phyloP scores from a whole-genome alignment of 2,113 vertebrate species.

The Helogale parvula region DNA sequence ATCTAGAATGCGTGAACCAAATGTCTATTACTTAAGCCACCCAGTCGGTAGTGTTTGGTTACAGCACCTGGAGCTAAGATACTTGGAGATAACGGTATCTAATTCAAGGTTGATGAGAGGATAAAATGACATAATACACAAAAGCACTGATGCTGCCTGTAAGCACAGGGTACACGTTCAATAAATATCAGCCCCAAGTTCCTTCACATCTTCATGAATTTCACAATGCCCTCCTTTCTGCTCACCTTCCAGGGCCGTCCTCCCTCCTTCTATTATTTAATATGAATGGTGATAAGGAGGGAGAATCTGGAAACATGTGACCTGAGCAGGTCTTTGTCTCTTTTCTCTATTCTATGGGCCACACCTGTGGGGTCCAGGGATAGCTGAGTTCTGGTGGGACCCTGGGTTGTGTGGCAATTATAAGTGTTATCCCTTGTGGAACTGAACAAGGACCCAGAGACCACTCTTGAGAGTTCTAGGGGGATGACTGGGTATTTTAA shows the following conservation, averaged over 20 bases:
- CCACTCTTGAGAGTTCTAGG: neutral
- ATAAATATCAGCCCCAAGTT: neutral
- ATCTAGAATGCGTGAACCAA: neutral
- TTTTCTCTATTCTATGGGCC: neutral
- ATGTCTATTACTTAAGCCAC: neutral
- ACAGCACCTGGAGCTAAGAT: neutral
- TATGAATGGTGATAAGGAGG: neutral
- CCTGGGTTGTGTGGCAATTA: neutral
- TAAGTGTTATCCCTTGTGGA: too few species aligned
- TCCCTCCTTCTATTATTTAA: neutral
- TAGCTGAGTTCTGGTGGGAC: neutral
- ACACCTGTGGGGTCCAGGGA: neutral
- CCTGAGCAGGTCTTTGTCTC: neutral
- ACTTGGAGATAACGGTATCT: neutral
- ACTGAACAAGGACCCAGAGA: neutral
- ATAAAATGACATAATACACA: neutral
- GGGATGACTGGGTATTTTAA: neutral
- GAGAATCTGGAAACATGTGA: neutral
- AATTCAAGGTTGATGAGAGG: neutral
- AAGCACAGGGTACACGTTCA: too few species aligned
- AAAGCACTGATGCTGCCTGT: fast-evolving
- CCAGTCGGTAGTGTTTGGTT: neutral
- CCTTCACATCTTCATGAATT: too few species aligned
- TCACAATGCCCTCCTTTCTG: neutral
- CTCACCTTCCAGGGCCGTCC: too few species aligned